These are phyloP conservation scores for Pelodytes ibericus DNA, from an alignment of 2,797 vertebrate genomes.

Conservation along the genomic window DNA sequence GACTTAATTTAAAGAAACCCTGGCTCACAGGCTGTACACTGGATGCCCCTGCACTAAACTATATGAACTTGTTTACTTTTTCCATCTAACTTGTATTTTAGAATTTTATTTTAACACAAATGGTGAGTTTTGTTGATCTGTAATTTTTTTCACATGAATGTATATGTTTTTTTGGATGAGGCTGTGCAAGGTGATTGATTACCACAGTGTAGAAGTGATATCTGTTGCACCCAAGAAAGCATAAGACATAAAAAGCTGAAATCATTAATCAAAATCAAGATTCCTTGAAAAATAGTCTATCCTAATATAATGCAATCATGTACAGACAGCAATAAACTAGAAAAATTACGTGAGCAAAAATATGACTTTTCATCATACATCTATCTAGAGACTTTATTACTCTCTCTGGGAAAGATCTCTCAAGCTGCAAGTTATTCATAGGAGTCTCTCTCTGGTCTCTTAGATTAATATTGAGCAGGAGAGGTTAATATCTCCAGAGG, in stretches of 20 bases:
- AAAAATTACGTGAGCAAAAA: conserved; percentile 2
- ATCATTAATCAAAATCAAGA: not conserved
- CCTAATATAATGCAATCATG: not conserved
- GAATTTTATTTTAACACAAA: not conserved
- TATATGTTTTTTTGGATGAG: too few relatives aligned
- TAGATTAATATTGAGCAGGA: not conserved
- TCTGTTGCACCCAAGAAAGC: not conserved
- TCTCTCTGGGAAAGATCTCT: not conserved
- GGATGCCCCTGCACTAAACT: too few relatives aligned
- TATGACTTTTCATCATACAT: conserved; percentile 1
- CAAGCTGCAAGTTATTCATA: not conserved
- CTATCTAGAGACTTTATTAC: not conserved
- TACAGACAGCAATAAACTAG: not conserved
- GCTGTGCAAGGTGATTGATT: not conserved
- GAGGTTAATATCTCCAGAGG: not conserved
- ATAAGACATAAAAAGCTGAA: not conserved
- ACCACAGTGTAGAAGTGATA: not conserved
- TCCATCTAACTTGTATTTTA: too few relatives aligned
- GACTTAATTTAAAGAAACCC: too few relatives aligned
- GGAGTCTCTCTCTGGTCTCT: not conserved
- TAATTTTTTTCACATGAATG: not conserved
- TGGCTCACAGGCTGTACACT: too few relatives aligned
- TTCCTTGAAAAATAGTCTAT: not conserved
- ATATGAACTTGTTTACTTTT: too few relatives aligned
- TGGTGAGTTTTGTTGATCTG: not conserved